Evolutionary conservation across 2,113 vertebrate genomes (phyloP).

Genomic region (Ochotona princeps): DNA sequence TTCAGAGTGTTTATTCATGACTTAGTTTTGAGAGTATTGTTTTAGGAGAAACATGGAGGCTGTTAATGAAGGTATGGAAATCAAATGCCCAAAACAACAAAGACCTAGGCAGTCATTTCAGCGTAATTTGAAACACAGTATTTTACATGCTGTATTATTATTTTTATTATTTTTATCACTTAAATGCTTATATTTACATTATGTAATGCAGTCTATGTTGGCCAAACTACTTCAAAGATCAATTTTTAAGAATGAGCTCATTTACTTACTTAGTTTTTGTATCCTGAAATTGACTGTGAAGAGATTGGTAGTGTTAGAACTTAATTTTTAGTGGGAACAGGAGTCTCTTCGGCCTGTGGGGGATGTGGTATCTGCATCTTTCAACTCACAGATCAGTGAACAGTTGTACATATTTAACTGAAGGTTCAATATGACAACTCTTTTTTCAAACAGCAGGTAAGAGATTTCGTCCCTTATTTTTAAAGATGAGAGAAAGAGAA

Average conservation of each 20-base stretch:
- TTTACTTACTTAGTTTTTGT: neutral
- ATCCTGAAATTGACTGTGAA: neutral
- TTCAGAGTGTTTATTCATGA: neutral
- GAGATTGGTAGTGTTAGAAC: neutral
- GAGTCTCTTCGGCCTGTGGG: neutral
- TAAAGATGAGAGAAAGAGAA: no score
- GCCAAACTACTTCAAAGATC: neutral
- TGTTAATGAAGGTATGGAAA: neutral
- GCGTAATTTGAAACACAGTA: neutral
- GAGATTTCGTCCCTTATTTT: neutral
- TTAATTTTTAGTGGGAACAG: neutral
- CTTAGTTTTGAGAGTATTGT: neutral
- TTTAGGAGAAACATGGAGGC: neutral
- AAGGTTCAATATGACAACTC: neutral
- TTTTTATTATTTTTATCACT: neutral
- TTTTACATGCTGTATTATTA: neutral
- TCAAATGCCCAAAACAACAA: neutral
- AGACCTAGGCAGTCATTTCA: neutral
- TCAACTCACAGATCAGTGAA: neutral
- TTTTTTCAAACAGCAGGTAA: neutral
- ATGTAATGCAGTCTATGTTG: neutral
- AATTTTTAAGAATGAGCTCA: neutral
- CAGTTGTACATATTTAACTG: neutral
- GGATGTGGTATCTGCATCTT: neutral
- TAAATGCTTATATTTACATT: neutral